Base-by-base conservation (phyloP, 2,797 vertebrate genomes). In the Sorex maritimensis region DNA sequence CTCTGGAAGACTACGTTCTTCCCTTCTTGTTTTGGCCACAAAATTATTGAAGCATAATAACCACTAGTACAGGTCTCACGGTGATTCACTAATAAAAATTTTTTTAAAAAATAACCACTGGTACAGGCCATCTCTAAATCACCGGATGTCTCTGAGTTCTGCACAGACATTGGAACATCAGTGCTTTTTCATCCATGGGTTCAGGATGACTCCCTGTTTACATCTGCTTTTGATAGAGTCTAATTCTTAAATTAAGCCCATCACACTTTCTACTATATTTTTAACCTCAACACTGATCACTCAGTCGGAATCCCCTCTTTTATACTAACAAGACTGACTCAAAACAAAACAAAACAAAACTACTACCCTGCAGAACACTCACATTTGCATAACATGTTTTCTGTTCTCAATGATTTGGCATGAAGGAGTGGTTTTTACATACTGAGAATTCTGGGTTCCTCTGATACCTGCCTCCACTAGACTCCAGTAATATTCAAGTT, bases 391-490 rank as follows among this genome's bases (percentile, higher is more conserved):
- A 79, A 24, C 2, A 79, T n/a, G 9, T 21, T 71, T 79, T 74
- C 58, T 55, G 17, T 74, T 82, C 88, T 9, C 75, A 58, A 34
- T n/a, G 19, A 69, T 23, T 28, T 7, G 14, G 7, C 23, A 73
- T 89, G 65, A 74, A 89, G 19, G 38, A 75, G 2, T 69, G 13
- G 9, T 75, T 78, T 95, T 55, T 61, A 63, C 23, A 9, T 84
- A 58, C 13, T 21, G 28, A 34, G 10, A 15, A 55, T 12, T 23
- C 74, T n/a, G 24, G 15, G 6, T 82, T 88, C 26, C 21, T 79
- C 24, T 26, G 81, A 55, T 1, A 78, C 4, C 1, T 90, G 67
- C 38, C 81, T 28, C 75, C 13, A 9, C 28, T 67, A 4, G 46
- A 80, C 19, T 52, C 24, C 23, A 68, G 24, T 61, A 86, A 38